Conservation (phyloP, 2,113 vertebrate genomes). For the Bubo blakistoni region DNA sequence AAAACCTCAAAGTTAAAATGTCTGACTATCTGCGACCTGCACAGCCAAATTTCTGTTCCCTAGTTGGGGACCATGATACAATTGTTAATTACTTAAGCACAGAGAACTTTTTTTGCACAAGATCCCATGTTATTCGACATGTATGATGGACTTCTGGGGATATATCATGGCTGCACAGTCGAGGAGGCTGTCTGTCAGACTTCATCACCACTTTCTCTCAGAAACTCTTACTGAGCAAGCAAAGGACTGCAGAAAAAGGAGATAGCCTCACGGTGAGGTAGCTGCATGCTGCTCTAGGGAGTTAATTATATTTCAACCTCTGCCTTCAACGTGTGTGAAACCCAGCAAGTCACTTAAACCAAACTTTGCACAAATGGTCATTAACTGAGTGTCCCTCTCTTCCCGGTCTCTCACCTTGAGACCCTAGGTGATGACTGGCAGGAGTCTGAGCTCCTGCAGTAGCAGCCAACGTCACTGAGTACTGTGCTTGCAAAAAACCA, state of each 20-base stretch:
- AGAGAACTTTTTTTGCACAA: neutral
- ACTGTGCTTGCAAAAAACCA: neutral
- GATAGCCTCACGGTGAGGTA: neutral
- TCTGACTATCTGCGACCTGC: neutral
- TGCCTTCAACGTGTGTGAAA: neutral
- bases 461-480: neutral
- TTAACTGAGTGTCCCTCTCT: neutral
- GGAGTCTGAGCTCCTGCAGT: neutral
- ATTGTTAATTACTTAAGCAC: neutral
- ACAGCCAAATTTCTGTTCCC: neutral
- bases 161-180: neutral
- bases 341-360: neutral
- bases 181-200: neutral
- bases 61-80: neutral
- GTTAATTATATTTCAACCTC: neutral
- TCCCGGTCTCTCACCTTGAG: neutral
- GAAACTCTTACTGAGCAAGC: neutral
- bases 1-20: neutral
- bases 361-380: neutral
- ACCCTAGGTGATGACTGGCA: neutral
- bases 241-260: neutral
- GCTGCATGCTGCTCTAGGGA: neutral
- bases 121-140: neutral
- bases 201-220: neutral
- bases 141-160: neutral